Percentiles rank a stretch among this genome's conserved stretches.
phyloP scores from a whole-genome alignment of 2,113 vertebrate genomes.

The Melanotaenia duboulayi region DNA sequence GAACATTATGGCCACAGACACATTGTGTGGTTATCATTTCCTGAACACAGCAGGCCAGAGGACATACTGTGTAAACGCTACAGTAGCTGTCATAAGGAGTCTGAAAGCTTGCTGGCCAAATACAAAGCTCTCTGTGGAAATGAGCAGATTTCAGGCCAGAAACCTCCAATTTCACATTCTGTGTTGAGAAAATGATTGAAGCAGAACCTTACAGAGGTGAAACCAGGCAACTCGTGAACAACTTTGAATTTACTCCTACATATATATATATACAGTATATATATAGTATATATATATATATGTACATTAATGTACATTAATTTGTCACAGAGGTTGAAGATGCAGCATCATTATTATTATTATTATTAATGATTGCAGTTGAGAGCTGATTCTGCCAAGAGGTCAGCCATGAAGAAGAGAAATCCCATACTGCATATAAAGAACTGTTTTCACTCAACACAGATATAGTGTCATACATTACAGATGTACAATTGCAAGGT shows the following conservation, averaged over 20 bases:
- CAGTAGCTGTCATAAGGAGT: conserved; percentile 31
- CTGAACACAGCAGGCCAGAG: conserved; percentile 37
- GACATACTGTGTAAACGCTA: conserved; percentile 38
- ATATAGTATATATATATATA: too few relatives aligned
- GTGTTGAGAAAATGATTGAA: not conserved
- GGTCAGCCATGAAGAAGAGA: conserved; percentile 24
- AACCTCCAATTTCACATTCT: conserved; percentile 12
- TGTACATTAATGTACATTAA: too few relatives aligned
- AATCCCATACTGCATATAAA: not conserved
- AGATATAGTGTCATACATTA: too few relatives aligned
- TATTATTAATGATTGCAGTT: not conserved
- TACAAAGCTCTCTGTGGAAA: conserved; percentile 35
- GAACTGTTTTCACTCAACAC: too few relatives aligned
- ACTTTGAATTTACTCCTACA: not conserved
- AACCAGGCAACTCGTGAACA: conserved; percentile 4
- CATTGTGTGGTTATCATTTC: conserved; percentile 43
- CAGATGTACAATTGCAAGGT: too few relatives aligned
- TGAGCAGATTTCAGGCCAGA: conserved; percentile 36
- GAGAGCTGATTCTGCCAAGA: conserved; percentile 25
- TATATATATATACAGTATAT: too few relatives aligned
- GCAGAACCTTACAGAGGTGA: conserved; percentile 10
- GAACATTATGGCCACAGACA: conserved; percentile 12
- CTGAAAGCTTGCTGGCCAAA: conserved; percentile 34
- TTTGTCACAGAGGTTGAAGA: not conserved
- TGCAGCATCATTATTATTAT: conserved; percentile 24